Conservation (phyloP, 2,113 vertebrate genomes). For the Chaetura pelagica region DNA sequence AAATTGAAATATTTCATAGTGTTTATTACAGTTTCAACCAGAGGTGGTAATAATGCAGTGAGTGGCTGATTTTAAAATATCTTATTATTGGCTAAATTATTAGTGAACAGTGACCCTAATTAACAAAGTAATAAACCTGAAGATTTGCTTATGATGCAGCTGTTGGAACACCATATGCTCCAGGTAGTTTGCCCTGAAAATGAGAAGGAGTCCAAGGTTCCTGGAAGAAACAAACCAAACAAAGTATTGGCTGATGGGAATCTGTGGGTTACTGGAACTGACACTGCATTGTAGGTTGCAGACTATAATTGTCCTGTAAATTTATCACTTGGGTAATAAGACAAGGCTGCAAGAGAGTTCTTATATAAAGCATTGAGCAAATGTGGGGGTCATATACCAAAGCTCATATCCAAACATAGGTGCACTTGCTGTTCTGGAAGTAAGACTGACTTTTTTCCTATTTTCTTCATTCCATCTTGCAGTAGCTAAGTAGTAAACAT, state of each 20-base stretch:
- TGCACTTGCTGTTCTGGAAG: not conserved
- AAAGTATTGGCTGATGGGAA: not conserved
- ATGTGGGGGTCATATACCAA: not conserved
- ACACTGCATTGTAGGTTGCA: not conserved
- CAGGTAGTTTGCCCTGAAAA: constrained; percentile 48
- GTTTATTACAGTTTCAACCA: constrained; percentile 74
- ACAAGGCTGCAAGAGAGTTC: not conserved
- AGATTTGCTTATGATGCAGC: constrained; percentile 71
- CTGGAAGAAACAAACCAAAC: constrained; percentile 2
- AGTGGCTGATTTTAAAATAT: constrained; percentile 75
- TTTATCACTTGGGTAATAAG: constrained; percentile 30
- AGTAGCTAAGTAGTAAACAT: not conserved
- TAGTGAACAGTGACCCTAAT: constrained; percentile 78
- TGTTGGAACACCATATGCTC: constrained; percentile 48
- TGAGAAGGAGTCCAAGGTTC: not conserved
- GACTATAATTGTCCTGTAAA: constrained; percentile 5
- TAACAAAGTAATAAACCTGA: constrained; percentile 75
- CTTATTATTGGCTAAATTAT: constrained; percentile 78
- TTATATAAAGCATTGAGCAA: not conserved
- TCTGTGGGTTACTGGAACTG: constrained; percentile 30
- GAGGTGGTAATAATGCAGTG: constrained; percentile 80
- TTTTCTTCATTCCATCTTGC: not conserved
- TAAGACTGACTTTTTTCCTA: not conserved
- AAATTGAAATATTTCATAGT: constrained; percentile 74
- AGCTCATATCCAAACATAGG: not conserved